phyloP scores from a whole-genome alignment of 2,113 vertebrate species.

The Gila orcuttii region DNA sequence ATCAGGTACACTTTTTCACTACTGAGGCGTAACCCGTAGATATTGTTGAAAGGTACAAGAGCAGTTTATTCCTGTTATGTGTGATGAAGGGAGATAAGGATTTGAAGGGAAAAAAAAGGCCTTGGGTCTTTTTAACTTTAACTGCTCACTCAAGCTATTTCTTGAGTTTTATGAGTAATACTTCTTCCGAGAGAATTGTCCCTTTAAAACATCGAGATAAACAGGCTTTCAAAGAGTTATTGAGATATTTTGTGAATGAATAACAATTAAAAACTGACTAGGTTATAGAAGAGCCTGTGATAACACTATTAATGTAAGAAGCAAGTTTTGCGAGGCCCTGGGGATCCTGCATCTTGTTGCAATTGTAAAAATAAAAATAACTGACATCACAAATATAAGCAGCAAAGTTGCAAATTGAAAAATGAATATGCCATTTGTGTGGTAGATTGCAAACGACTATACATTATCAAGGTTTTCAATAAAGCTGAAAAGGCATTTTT shows the following conservation, averaged over 20 bases:
- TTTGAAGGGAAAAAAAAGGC: slow-evolving; percentile 7
- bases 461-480: too few relatives aligned
- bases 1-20: slow-evolving; percentile 49
- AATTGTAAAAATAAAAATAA: not conserved
- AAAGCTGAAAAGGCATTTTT: too few relatives aligned
- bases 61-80: slow-evolving; percentile 4
- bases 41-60: slow-evolving; percentile 30
- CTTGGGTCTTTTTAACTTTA: slow-evolving; percentile 31
- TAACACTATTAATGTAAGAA: not conserved
- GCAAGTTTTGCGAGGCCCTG: not conserved
- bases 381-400: not conserved
- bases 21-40: slow-evolving; percentile 50
- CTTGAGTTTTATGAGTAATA: slow-evolving; percentile 1
- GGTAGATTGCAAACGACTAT: too few relatives aligned
- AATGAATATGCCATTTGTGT: not conserved
- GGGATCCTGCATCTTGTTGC: not conserved
- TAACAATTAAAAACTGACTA: not conserved
- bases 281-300: not conserved
- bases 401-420: not conserved
- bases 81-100: slow-evolving; percentile 19
- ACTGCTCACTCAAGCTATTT: slow-evolving; percentile 16
- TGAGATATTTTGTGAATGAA: not conserved
- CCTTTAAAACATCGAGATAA: not conserved
- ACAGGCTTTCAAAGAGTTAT: not conserved
- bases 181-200: not conserved